Base-by-base conservation (phyloP, 2,888 invertebrate genomes). In the Drosophila nigricruria region DNA sequence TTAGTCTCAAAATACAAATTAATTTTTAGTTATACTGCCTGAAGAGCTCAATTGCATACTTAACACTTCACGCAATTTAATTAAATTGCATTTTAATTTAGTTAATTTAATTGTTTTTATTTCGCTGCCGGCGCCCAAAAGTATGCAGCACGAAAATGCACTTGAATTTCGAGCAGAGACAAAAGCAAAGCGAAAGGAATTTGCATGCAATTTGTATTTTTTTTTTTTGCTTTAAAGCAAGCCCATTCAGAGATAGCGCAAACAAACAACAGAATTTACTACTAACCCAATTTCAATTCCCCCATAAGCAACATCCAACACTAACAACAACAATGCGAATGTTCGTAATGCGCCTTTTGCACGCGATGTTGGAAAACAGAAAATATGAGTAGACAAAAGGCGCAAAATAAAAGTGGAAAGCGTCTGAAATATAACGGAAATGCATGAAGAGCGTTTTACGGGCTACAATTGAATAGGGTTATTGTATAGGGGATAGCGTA, bases 361-460 rank as follows among this genome's bases (percentile, higher is more conserved):
- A 83, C 83, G 82, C 82, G 76, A 83, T 81, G 65, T 62, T 27
- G 47, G 43, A 50, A 75, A 72, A 32, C 20, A 32, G 32, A 50
- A 53, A 53, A 53, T 82, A 84, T 79, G 82, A 77, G 73, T 70
- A 52, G 56, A 70, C 68, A 74, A 82, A 71, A 83, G 79, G 76
- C 71, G 73, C 66, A 81, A 74, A 73, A 81, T 75, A 81, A 75
- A 76, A 71, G 76, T 71, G 73, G 72, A 80, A 80, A 79, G 66
- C 63, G 67, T 76, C 73, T 75, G 67, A 82, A 79, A 82, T 78
- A 81, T 75, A 80, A 78, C 83, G 85, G 87, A 86, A 87, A 73
- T 74, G 73, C 71, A 70, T 69, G 77, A 69, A 58, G 56, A 76
- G 76, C 62, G 59, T 63, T 74, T 47, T 70, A 58, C 57, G 52